Base-by-base conservation (phyloP, 1,140 invertebrate genomes). In the Nasonia vitripennis region DNA sequence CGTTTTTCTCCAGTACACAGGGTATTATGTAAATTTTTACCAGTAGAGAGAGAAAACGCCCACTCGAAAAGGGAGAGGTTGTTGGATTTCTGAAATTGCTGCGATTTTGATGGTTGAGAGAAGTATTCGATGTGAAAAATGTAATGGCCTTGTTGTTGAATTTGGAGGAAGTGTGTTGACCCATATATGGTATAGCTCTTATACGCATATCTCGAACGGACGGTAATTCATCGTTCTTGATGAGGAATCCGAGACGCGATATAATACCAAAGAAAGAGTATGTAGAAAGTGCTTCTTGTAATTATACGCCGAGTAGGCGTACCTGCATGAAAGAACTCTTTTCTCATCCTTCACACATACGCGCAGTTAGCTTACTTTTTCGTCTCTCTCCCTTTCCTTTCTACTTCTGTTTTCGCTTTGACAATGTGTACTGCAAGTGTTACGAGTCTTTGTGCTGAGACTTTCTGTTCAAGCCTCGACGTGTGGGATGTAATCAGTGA, bases 281-380 rank as follows among this genome's bases (percentile, higher is more conserved):
- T 45, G 41, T 70, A 37, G 48, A 82, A 74, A 82, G 48, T 27
- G 23, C 71, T 82, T 82, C 37, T 55, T 73, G 55, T 74, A 74
- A 82, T 82, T 82, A 48, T 20, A 45, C 27, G 4, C 23, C 31
- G 55, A n/a, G 34, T 78, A 5, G 70, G 34, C 75, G 34, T 20
- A 51, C 34, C 6, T 23, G 34, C 9, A 55, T 31, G 62, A 82
- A 31, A 62, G n/a, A 45, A 48, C 27, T 37, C 34, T 77, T 37
- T 78, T 17, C 74, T 41, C 34, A 67, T 77, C 34, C 62, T 67
- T 27, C 5, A 45, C 27, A 71, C 23, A 31, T n/a, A 71, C 9
- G 68, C 4, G 68, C 14, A 71, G 23, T 34, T 71, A 7, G 23
- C 31, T 55, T 77, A 27, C 34, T 83, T 77, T 77, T 77, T 73